Evolutionary conservation across 2,888 invertebrate genomes (phyloP).

Genomic region (Endotricha flammealis): DNA sequence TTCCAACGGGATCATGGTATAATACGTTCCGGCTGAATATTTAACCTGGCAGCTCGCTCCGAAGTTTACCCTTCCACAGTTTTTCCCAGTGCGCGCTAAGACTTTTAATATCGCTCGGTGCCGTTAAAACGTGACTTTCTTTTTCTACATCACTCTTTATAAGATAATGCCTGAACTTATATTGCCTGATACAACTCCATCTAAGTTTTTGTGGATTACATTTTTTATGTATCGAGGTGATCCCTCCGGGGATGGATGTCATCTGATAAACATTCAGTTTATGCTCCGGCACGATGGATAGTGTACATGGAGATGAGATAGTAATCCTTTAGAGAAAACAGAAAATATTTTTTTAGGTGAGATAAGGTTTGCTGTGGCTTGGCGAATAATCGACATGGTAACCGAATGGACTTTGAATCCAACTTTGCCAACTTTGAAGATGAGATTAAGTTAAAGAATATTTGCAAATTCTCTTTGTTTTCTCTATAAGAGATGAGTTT

Average conservation of each 20-base stretch:
- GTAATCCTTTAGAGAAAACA: too few species aligned
- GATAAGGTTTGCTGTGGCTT: too few species aligned
- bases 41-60: slow-evolving; percentile 26
- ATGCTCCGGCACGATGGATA: slow-evolving; percentile 29
- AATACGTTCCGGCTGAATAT: slow-evolving; percentile 47
- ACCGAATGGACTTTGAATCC: too few species aligned
- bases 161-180: slow-evolving; percentile 7
- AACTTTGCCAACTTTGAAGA: too few species aligned
- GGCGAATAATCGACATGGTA: too few species aligned
- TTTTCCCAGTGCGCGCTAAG: slow-evolving; percentile 4
- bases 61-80: slow-evolving; percentile 5
- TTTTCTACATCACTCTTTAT: slow-evolving; percentile 6
- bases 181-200: slow-evolving; percentile 4
- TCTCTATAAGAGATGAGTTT: too few species aligned
- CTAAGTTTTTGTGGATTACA: slow-evolving; percentile 4
- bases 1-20: slow-evolving; percentile 43
- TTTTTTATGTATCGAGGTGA: slow-evolving; percentile 1
- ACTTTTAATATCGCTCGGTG: slow-evolving; percentile 10
- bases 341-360: too few species aligned
- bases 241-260: background rate
- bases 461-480: too few species aligned
- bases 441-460: too few species aligned
- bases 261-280: background rate
- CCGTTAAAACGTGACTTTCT: slow-evolving; percentile 8
- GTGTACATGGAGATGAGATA: too few species aligned